These are phyloP conservation scores for Galerucella pusilla DNA, from an alignment of 2,888 invertebrate genomes.

Conservation along the genomic window DNA sequence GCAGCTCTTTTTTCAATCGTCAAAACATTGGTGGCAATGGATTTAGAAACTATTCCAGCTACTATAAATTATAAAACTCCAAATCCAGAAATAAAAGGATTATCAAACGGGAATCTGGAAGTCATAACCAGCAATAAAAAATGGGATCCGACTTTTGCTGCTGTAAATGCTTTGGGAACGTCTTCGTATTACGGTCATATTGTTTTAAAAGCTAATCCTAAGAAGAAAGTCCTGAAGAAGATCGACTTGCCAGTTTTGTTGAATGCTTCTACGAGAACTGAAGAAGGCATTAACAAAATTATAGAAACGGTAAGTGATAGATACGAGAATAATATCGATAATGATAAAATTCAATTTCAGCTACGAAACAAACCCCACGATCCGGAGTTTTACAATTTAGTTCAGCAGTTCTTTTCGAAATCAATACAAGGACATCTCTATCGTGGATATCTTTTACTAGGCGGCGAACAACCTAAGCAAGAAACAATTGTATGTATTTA, in stretches of 20 bases:
- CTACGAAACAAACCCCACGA: conserved; percentile 69
- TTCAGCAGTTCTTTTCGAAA: conserved; percentile 66
- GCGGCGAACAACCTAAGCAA: conserved; percentile 55
- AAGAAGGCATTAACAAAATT: conserved; percentile 77
- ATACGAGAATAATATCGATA: background rate
- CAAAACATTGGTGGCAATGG: conserved; percentile 93
- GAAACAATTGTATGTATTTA: conserved; percentile 57
- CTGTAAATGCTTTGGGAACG: conserved; percentile 97
- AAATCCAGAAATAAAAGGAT: conserved; percentile 88
- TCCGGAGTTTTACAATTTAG: conserved; percentile 66
- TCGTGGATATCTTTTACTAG: conserved; percentile 71
- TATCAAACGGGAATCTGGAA: conserved; percentile 81
- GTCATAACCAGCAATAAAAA: conserved; percentile 84
- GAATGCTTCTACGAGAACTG: conserved; percentile 86
- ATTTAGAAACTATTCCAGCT: conserved; percentile 85
- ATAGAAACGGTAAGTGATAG: conserved; percentile 65
- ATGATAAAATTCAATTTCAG: conserved; percentile 48
- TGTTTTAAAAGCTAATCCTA: conserved; percentile 82
- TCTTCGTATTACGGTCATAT: conserved; percentile 95
- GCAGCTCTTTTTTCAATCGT: conserved; percentile 89
- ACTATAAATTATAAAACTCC: conserved; percentile 91
- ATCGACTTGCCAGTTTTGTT: conserved; percentile 75
- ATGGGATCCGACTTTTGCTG: conserved; percentile 90
- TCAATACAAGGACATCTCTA: conserved; percentile 72
- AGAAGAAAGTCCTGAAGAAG: conserved; percentile 70